Percentiles rank a stretch among this genome's conserved stretches.
phyloP scores from a whole-genome alignment of 2,113 vertebrate species.

The rat (Rattus norvegicus) region GRCr8 NC_086037.1:58402001-58402500 shows the following conservation, averaged over 20 bases:
- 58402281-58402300: neutral
- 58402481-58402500: too few species aligned
- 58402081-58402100: neutral
- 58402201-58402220: neutral
- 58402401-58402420: too few species aligned
- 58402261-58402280: neutral
- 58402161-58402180: neutral
- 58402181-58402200: neutral
- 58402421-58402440: too few species aligned
- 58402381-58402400: too few species aligned
- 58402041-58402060: neutral
- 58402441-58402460: too few species aligned
- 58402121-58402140: neutral
- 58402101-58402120: neutral
- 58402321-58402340: neutral
- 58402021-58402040: neutral
- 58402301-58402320: neutral
- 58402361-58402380: too few species aligned
- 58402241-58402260: neutral
- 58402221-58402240: neutral
- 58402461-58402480: neutral
- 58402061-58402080: neutral
- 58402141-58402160: neutral
- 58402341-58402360: neutral
- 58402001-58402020: neutral